Percentiles rank a stretch among this genome's conserved stretches.
These are phyloP conservation scores for Avahi laniger DNA, from an alignment of 2,797 vertebrate species.

Conservation along the genomic window DNA sequence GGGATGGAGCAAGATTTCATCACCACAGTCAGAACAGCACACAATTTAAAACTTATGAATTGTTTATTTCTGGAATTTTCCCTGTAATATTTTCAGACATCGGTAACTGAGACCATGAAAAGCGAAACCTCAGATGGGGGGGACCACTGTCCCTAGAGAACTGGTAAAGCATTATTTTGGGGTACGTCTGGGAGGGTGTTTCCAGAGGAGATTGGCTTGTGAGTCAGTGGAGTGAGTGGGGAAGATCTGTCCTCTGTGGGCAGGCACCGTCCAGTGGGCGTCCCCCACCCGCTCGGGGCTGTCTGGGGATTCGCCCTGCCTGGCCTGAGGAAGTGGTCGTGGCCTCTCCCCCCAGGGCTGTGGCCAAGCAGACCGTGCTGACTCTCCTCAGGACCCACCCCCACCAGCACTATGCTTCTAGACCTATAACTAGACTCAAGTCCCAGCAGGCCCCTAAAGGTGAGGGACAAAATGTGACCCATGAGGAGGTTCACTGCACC, in stretches of 20 bases:
- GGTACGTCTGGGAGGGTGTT: background rate
- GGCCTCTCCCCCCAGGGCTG: no score
- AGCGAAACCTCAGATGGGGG: background rate
- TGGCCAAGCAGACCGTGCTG: no score
- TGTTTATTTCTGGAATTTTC: background rate
- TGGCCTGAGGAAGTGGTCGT: no score
- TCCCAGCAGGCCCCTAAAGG: no score
- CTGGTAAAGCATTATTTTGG: background rate
- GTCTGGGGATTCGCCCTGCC: no score
- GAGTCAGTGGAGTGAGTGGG: background rate
- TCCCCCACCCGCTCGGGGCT: no score
- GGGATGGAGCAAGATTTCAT: background rate
- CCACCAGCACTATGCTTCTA: no score
- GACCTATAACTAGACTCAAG: no score
- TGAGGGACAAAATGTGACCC: background rate
- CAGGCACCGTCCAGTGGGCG: background rate
- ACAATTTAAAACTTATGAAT: background rate
- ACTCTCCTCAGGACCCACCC: no score
- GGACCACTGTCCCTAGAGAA: background rate
- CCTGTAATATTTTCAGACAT: background rate
- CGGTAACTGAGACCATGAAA: background rate
- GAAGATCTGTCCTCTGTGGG: background rate
- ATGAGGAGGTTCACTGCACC: background rate
- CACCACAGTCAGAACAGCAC: accelerated
- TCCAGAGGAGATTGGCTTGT: background rate